Evolutionary conservation across 2,888 invertebrate species (phyloP).

Genomic region (Leucoma salicis): DNA sequence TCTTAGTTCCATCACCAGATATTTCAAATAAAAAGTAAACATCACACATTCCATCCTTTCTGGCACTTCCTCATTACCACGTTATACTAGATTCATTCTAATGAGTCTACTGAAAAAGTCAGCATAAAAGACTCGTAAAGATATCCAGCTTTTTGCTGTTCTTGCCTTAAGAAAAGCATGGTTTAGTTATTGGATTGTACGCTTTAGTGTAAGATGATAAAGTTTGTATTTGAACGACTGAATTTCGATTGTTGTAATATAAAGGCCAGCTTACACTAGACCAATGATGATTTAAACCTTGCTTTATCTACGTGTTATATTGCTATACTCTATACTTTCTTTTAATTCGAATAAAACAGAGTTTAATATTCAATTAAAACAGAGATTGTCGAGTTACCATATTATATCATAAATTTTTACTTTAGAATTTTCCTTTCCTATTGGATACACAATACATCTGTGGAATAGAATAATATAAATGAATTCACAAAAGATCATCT

Average conservation of each 20-base stretch:
- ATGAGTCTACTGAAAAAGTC: slow-evolving; percentile 19
- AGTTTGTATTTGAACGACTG: background rate
- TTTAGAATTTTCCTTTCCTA: too few species aligned
- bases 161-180: slow-evolving; percentile 6
- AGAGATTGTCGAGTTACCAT: too few species aligned
- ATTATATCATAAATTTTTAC: too few species aligned
- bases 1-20: slow-evolving; percentile 5
- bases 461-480: too few species aligned
- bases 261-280: background rate
- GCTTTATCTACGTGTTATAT: too few species aligned
- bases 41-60: slow-evolving; percentile 11
- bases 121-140: slow-evolving; percentile 8
- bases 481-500: too few species aligned
- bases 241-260: background rate
- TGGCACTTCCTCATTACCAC: slow-evolving; percentile 14
- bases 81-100: slow-evolving; percentile 18
- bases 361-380: too few species aligned
- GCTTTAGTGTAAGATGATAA: background rate
- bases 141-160: slow-evolving; percentile 19
- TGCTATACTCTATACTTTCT: too few species aligned
- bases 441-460: too few species aligned
- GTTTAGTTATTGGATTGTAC: background rate
- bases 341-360: too few species aligned
- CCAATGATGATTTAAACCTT: too few species aligned
- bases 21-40: slow-evolving; percentile 11